Conservation (phyloP, 1,140 invertebrate species). For the Scaptodrosophila lebanonensis region DNA sequence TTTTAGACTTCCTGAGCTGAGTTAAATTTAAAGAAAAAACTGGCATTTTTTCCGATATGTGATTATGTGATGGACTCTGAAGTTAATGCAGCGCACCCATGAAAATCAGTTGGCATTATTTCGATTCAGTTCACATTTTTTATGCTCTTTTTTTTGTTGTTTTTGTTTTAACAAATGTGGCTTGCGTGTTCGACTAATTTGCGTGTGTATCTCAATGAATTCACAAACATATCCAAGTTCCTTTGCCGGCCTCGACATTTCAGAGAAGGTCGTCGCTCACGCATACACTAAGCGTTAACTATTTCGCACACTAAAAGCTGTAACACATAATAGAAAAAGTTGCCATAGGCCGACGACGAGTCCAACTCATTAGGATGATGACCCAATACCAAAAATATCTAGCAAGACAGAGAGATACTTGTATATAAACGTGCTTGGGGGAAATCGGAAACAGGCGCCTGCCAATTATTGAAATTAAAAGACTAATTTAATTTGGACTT, state of each 20-base stretch:
- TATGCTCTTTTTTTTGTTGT: slow-evolving; percentile 9
- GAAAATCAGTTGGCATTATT: not conserved
- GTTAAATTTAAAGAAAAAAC: too few relatives aligned
- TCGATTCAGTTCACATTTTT: slow-evolving; percentile 15
- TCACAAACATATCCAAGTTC: slow-evolving; percentile 44
- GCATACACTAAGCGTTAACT: slow-evolving; percentile 24
- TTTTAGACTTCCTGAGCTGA: too few relatives aligned
- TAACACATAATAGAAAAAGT: slow-evolving; percentile 7
- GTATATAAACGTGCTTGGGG: too few relatives aligned
- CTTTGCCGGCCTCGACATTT: slow-evolving; percentile 53
- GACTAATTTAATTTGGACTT: slow-evolving; percentile 60
- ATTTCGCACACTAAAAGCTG: slow-evolving; percentile 50
- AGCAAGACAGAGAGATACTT: too few relatives aligned
- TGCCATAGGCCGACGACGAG: too few relatives aligned
- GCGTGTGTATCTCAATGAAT: slow-evolving; percentile 62
- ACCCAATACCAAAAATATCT: slow-evolving; percentile 3
- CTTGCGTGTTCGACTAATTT: slow-evolving; percentile 65
- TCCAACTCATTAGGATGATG: slow-evolving; percentile 65
- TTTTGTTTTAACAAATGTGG: slow-evolving; percentile 5
- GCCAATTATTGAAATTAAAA: slow-evolving; percentile 71
- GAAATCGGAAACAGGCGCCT: slow-evolving; percentile 28
- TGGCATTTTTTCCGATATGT: too few relatives aligned
- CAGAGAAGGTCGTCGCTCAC: slow-evolving; percentile 58
- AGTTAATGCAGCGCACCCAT: too few relatives aligned
- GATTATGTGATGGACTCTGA: too few relatives aligned